These are phyloP conservation scores for Noctilio leporinus DNA, from an alignment of 2,113 vertebrate species.

Conservation along the genomic window DNA sequence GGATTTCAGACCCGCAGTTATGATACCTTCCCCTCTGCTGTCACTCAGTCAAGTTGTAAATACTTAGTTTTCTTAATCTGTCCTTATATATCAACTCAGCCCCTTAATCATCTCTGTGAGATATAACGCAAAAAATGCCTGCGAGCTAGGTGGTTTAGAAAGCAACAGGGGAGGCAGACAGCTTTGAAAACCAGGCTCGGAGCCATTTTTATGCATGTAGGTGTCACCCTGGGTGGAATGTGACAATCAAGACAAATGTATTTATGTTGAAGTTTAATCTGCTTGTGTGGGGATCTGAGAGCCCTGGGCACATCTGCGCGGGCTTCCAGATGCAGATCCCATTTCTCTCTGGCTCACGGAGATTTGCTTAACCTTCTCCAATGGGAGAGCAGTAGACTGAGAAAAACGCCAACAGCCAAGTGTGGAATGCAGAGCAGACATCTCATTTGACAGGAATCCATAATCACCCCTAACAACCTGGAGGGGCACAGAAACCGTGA, in stretches of 20 bases:
- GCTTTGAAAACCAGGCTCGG: background rate
- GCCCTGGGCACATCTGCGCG: background rate
- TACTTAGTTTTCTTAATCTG: slow-evolving; percentile 43
- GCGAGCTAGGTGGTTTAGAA: slow-evolving; percentile 13
- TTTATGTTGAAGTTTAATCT: slow-evolving; percentile 44
- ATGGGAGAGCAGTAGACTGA: background rate
- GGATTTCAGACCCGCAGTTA: background rate
- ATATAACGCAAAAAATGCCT: slow-evolving; percentile 22
- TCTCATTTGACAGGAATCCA: slow-evolving; percentile 66
- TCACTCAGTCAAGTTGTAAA: background rate
- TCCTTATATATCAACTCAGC: slow-evolving; percentile 32
- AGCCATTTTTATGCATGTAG: slow-evolving; percentile 23
- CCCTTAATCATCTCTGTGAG: slow-evolving; percentile 15
- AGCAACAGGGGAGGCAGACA: slow-evolving; percentile 15
- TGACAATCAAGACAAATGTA: slow-evolving; percentile 25
- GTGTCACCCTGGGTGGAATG: slow-evolving; percentile 40
- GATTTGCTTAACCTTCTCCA: slow-evolving; percentile 42
- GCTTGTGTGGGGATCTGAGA: background rate
- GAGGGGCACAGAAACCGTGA: slow-evolving; percentile 30
- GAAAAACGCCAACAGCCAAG: slow-evolving; percentile 49
- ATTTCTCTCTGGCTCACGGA: background rate
- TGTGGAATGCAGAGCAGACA: slow-evolving; percentile 45
- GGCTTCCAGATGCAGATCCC: background rate
- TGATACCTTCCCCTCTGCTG: background rate
- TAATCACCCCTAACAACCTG: slow-evolving; percentile 52